A percentile compares a stretch with the other conserved stretches of the same genome.
These are phyloP conservation scores for Leptinotarsa lineolata DNA, from an alignment of 1,140 invertebrate genomes.

Conservation along the genomic window DNA sequence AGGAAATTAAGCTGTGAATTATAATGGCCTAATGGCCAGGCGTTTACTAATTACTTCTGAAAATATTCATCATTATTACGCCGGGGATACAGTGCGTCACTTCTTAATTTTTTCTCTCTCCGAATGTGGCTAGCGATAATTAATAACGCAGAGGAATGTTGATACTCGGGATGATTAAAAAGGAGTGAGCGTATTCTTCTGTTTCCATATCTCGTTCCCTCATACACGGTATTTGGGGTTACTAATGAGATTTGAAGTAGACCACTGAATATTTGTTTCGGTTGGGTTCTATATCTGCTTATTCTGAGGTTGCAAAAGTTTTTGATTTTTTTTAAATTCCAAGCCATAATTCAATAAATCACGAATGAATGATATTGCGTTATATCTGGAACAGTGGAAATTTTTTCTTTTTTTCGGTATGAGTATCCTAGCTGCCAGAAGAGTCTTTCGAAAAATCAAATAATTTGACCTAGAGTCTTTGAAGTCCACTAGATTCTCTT, in stretches of 20 bases:
- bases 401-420: too few relatives aligned
- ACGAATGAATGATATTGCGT: too few relatives aligned
- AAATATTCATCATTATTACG: constrained; percentile 26
- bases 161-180: background rate
- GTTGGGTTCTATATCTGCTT: background rate
- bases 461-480: too few relatives aligned
- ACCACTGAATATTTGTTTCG: background rate
- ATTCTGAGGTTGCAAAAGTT: too few relatives aligned
- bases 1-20: constrained; percentile 23
- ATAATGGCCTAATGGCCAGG: constrained; percentile 16
- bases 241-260: background rate
- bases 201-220: background rate
- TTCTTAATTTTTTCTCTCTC: constrained; percentile 14
- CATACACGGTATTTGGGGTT: background rate
- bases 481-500: too few relatives aligned
- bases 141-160: constrained; percentile 19
- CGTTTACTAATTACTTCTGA: constrained; percentile 14
- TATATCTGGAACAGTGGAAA: too few relatives aligned
- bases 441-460: too few relatives aligned
- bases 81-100: constrained; percentile 8
- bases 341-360: too few relatives aligned
- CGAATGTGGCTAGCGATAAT: background rate
- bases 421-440: too few relatives aligned
- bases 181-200: background rate
- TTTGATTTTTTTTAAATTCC: too few relatives aligned